Percentiles rank a stretch among this genome's conserved stretches.
Evolutionary conservation across 2,113 vertebrate species (phyloP).

Genomic region (Lasiurus borealis): DNA sequence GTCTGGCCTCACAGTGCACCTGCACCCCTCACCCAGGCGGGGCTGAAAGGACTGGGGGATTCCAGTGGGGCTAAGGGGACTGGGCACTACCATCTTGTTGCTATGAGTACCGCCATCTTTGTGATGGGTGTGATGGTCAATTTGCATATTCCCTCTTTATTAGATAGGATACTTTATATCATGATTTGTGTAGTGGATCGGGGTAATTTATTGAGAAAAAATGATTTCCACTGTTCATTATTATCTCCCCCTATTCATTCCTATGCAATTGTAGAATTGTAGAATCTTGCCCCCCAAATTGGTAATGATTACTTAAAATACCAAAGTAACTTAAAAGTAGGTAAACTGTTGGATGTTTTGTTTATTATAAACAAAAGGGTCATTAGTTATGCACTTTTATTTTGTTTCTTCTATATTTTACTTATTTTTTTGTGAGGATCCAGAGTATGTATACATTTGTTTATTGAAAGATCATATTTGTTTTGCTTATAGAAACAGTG

Average conservation of each 20-base stretch:
- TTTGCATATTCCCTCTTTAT: too few species aligned
- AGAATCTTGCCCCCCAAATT: neutral
- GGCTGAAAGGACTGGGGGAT: too few species aligned
- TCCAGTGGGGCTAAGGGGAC: too few species aligned
- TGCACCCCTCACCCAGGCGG: too few species aligned
- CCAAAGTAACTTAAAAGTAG: conserved; percentile 18
- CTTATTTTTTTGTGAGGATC: conserved; percentile 14
- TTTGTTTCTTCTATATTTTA: conserved; percentile 14
- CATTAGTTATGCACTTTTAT: neutral
- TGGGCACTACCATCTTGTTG: too few species aligned
- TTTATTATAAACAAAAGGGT: conserved; percentile 20
- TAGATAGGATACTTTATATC: neutral
- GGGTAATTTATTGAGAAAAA: conserved; percentile 2
- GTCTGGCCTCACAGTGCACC: too few species aligned
- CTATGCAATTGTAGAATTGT: neutral
- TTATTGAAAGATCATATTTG: conserved; percentile 52
- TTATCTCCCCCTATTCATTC: neutral
- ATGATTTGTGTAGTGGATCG: neutral
- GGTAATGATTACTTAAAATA: conserved; percentile 38
- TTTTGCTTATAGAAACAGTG: conserved; percentile 24
- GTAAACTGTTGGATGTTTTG: conserved; percentile 3
- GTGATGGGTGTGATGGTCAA: too few species aligned
- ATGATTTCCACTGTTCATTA: neutral
- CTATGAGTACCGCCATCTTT: too few species aligned
- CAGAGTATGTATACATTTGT: neutral